Evolutionary conservation across 2,888 invertebrate species (phyloP).

Genomic region (Lucinisca nassula): DNA sequence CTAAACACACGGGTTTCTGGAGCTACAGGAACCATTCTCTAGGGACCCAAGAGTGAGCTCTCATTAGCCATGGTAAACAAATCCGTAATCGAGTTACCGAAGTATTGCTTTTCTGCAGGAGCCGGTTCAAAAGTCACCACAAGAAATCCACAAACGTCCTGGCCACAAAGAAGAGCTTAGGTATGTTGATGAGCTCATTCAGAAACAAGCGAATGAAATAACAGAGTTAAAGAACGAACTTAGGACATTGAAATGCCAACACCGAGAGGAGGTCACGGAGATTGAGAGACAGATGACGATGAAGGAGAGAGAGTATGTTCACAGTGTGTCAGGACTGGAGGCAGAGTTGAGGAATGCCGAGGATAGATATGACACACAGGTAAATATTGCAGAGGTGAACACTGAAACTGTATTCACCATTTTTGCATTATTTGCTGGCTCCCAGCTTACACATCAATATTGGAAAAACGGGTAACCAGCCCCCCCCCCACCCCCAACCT

Average conservation of each 20-base stretch:
- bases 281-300: conserved; percentile 72
- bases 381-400: conserved; percentile 43
- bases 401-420: no score
- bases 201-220: conserved; percentile 82
- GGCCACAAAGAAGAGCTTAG: conserved; percentile 68
- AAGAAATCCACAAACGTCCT: conserved; percentile 53
- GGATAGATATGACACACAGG: conserved; percentile 78
- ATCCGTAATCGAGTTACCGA: background rate
- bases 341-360: conserved; percentile 72
- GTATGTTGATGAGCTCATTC: conserved; percentile 83
- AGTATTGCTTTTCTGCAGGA: conserved; percentile 10
- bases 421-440: no score
- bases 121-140: background rate
- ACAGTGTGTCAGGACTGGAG: conserved; percentile 71
- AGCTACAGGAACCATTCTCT: no score
- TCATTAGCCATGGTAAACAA: background rate
- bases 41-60: no score
- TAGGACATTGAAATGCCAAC: conserved; percentile 66
- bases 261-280: conserved; percentile 74
- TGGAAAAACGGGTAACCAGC: no score
- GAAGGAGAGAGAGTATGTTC: conserved; percentile 72
- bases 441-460: no score
- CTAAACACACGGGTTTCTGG: no score
- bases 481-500: no score
- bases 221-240: conserved; percentile 78